These are phyloP conservation scores for Serranus cabrilla DNA, from an alignment of 2,797 vertebrate species.

Conservation along the genomic window DNA sequence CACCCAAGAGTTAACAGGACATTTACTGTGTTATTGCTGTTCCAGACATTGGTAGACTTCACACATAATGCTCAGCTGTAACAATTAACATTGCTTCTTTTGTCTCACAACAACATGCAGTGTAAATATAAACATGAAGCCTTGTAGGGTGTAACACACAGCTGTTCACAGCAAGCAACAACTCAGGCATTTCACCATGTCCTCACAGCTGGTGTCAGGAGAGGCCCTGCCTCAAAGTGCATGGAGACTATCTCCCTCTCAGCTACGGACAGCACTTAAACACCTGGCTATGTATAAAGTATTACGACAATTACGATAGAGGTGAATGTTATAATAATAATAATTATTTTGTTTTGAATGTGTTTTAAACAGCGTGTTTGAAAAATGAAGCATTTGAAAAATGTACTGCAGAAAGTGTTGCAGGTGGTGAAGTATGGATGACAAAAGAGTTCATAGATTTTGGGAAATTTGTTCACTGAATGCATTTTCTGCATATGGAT, in stretches of 20 bases:
- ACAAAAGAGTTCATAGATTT: too few relatives aligned
- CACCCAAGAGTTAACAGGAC: background rate
- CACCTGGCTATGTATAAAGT: background rate
- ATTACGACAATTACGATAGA: too few relatives aligned
- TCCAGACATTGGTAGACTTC: slow-evolving; percentile 8
- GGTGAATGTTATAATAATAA: too few relatives aligned
- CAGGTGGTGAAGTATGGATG: too few relatives aligned
- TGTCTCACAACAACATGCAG: slow-evolving; percentile 1
- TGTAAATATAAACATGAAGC: slow-evolving; percentile 45
- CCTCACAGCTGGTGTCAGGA: slow-evolving; percentile 9
- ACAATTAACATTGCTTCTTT: slow-evolving; percentile 12
- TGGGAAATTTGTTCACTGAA: too few relatives aligned
- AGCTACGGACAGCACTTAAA: background rate
- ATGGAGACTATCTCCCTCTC: background rate
- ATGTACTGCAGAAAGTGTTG: too few relatives aligned
- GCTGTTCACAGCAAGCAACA: slow-evolving; percentile 58
- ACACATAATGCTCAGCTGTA: slow-evolving; percentile 39
- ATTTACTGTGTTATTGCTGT: background rate
- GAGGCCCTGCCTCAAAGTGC: background rate
- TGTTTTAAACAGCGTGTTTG: too few relatives aligned
- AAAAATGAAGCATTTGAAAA: too few relatives aligned
- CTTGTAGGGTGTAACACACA: slow-evolving; percentile 24
- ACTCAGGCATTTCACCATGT: slow-evolving; percentile 17
- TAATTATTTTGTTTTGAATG: too few relatives aligned
- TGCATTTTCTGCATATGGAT: too few relatives aligned